Conservation (phyloP, 2,888 invertebrate genomes). For the Archaeoteleia sp. region DNA sequence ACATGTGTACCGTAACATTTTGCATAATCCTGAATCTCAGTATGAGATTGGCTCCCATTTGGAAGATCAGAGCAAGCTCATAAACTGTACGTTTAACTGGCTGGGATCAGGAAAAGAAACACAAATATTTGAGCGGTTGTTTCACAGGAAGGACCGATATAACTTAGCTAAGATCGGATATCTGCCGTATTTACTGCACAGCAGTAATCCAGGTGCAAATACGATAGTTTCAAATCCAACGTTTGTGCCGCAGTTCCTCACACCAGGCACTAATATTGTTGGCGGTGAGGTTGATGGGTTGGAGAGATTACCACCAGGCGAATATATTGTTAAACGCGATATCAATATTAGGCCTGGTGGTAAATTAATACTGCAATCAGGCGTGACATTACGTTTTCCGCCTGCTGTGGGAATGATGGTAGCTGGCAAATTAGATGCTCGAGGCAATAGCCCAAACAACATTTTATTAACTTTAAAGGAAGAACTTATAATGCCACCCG, state of each 20-base stretch:
- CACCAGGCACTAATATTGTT: constrained; percentile 82
- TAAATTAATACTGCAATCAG: constrained; percentile 89
- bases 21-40: constrained; percentile 91
- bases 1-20: constrained; percentile 90
- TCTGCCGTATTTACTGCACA: constrained; percentile 92
- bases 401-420: constrained; percentile 97
- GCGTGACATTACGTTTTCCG: constrained; percentile 92
- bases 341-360: constrained; percentile 97
- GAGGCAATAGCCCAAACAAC: constrained; percentile 86
- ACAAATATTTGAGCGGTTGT: constrained; percentile 84
- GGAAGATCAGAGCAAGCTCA: constrained; percentile 92
- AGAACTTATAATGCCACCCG: constrained; percentile 80
- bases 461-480: constrained; percentile 88
- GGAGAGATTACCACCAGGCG: constrained; percentile 87
- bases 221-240: constrained; percentile 85
- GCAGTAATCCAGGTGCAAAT: constrained; percentile 91
- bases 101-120: constrained; percentile 86
- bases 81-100: constrained; percentile 98
- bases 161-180: constrained; percentile 95
- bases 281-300: constrained; percentile 96
- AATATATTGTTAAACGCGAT: constrained; percentile 94
- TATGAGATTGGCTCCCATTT: constrained; percentile 98
- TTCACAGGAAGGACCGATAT: constrained; percentile 92
- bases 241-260: constrained; percentile 86
- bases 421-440: constrained; percentile 91